These are phyloP conservation scores for Ethmia dodecea DNA, from an alignment of 2,888 invertebrate genomes.

Conservation along the genomic window DNA sequence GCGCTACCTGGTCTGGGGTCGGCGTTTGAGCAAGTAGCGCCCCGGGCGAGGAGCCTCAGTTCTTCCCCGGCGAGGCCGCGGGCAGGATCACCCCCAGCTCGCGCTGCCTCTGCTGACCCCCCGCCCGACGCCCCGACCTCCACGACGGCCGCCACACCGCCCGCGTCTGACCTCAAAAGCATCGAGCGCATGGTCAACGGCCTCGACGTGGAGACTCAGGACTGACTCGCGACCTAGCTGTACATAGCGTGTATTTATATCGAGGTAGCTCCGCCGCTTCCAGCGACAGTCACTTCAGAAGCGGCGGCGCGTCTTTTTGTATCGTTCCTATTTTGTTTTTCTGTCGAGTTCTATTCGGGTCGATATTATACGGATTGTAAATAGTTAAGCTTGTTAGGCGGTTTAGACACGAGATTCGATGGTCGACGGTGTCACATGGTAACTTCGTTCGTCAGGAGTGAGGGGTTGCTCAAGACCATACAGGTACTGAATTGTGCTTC, in stretches of 20 bases:
- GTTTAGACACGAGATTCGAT: too few relatives aligned
- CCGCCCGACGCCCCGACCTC: slow-evolving; percentile 76
- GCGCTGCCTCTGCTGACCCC: slow-evolving; percentile 72
- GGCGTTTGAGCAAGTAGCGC: slow-evolving; percentile 94
- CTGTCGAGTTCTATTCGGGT: slow-evolving; percentile 73
- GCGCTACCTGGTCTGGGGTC: slow-evolving; percentile 88
- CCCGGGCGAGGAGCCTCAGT: slow-evolving; percentile 81
- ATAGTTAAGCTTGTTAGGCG: slow-evolving; percentile 69
- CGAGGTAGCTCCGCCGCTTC: slow-evolving; percentile 32
- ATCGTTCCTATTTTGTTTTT: slow-evolving; percentile 76
- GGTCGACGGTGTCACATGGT: slow-evolving; percentile 24
- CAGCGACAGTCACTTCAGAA: slow-evolving; percentile 22
- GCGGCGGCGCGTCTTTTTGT: slow-evolving; percentile 58
- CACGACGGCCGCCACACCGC: slow-evolving; percentile 75
- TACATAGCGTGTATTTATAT: slow-evolving; percentile 73
- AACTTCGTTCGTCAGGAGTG: too few relatives aligned
- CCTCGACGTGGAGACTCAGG: slow-evolving; percentile 88
- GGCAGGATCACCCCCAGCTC: slow-evolving; percentile 54
- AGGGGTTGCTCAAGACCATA: too few relatives aligned
- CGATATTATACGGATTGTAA: slow-evolving; percentile 70
- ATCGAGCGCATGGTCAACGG: slow-evolving; percentile 99
- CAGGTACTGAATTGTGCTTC: too few relatives aligned
- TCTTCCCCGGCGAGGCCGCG: slow-evolving; percentile 74
- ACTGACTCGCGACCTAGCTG: slow-evolving; percentile 57
- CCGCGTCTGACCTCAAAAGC: slow-evolving; percentile 92